phyloP scores from a whole-genome alignment of 2,797 vertebrate species.

The Nothura maculosa region DNA sequence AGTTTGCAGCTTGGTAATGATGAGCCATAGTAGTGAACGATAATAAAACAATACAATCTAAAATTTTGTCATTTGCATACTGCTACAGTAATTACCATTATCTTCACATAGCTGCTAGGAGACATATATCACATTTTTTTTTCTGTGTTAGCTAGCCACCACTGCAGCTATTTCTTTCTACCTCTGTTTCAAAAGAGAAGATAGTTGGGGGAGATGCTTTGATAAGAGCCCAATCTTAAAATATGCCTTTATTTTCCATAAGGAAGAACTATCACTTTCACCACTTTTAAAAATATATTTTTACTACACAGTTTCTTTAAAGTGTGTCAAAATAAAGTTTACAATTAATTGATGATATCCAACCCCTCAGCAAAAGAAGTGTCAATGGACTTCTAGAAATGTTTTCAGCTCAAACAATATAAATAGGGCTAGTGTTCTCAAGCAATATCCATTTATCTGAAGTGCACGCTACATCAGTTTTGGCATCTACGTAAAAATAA shows the following conservation, averaged over 20 bases:
- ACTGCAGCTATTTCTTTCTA: background rate
- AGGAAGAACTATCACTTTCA: background rate
- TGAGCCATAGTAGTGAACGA: background rate
- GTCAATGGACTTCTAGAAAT: background rate
- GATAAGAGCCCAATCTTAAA: background rate
- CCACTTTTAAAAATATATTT: background rate
- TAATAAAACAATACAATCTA: background rate
- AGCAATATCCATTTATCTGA: background rate
- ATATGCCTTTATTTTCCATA: background rate
- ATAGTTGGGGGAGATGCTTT: background rate
- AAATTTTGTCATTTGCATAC: background rate
- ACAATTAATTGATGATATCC: background rate
- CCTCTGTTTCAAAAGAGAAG: background rate
- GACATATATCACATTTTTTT: background rate
- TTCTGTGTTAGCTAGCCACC: background rate
- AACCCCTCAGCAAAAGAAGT: slow-evolving; percentile 2
- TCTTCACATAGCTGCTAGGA: background rate
- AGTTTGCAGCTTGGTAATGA: background rate
- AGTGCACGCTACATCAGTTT: background rate
- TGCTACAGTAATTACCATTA: background rate
- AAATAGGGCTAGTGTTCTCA: background rate
- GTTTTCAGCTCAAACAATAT: background rate
- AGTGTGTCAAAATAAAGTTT: background rate
- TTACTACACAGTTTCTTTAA: background rate
- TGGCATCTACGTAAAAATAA: background rate